Conservation (phyloP, 2,113 vertebrate genomes). For the Lycaon pictus region DNA sequence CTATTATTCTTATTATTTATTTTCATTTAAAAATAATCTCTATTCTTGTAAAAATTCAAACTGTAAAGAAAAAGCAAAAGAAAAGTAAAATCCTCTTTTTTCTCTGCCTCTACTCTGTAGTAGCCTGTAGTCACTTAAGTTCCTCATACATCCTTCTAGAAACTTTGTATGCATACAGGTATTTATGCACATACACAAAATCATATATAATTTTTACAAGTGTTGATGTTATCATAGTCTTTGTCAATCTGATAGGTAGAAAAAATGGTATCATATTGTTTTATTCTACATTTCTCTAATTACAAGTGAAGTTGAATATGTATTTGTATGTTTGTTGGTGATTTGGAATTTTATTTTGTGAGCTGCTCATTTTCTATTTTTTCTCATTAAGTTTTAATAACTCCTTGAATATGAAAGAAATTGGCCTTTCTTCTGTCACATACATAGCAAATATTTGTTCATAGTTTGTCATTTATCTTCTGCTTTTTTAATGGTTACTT, state of each 20-base stretch:
- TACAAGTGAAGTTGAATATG: slow-evolving; percentile 6
- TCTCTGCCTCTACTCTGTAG: neutral
- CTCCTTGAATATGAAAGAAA: slow-evolving; percentile 64
- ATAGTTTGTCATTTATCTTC: slow-evolving; percentile 39
- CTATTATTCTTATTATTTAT: neutral
- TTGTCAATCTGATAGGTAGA: neutral
- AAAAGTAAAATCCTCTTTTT: neutral
- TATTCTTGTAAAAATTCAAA: slow-evolving; percentile 32
- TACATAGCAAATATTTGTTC: slow-evolving; percentile 33
- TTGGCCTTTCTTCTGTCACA: slow-evolving; percentile 32
- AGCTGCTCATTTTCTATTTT: slow-evolving; percentile 36
- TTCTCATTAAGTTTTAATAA: slow-evolving; percentile 53
- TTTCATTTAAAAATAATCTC: slow-evolving; percentile 3
- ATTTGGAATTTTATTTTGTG: slow-evolving; percentile 31
- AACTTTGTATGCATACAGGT: neutral
- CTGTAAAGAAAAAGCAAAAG: neutral
- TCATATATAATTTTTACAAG: neutral
- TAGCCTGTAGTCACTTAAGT: neutral
- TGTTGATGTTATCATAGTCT: neutral
- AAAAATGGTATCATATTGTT: slow-evolving; percentile 23
- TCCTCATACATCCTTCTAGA: slow-evolving; percentile 24
- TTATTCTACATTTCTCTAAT: slow-evolving; percentile 51
- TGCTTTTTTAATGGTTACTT: neutral
- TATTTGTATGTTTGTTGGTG: slow-evolving; percentile 9
- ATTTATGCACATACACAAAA: neutral